Evolutionary conservation across 1,140 invertebrate species (phyloP).

Genomic region (Tenebrio molitor): DNA sequence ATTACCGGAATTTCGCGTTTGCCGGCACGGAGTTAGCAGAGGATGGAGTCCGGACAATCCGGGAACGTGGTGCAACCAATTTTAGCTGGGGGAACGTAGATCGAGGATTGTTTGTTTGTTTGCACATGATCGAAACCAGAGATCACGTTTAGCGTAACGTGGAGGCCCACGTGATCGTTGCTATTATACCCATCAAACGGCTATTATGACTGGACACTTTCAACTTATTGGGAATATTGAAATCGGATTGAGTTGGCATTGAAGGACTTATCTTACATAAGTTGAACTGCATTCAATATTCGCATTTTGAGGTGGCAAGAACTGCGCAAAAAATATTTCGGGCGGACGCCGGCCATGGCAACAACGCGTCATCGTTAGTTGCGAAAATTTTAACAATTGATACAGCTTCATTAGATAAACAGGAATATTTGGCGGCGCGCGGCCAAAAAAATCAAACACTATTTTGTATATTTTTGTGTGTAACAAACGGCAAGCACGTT

Average conservation of each 20-base stretch:
- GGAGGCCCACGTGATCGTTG: conserved; percentile 58
- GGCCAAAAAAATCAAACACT: neutral
- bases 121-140: conserved; percentile 58
- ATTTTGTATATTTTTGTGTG: no score
- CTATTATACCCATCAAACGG: conserved; percentile 3
- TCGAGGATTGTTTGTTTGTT: conserved; percentile 49
- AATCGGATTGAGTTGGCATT: conserved; percentile 6
- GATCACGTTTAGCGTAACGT: conserved; percentile 62
- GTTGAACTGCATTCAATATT: no score
- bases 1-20: neutral
- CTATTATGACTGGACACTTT: conserved; percentile 19
- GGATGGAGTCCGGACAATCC: neutral
- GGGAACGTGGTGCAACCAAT: neutral
- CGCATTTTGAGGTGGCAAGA: no score
- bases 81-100: conserved; percentile 32
- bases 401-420: no score
- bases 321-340: no score
- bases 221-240: neutral
- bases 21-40: neutral
- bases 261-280: neutral
- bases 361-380: no score
- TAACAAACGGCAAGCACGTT: no score
- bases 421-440: neutral
- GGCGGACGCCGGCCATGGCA: no score
- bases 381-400: no score